Evolutionary conservation across 2,113 vertebrate species (phyloP), one percentile per base, ranked within the genome.

Genomic region (Onychorhynchus coronatus): DNA sequence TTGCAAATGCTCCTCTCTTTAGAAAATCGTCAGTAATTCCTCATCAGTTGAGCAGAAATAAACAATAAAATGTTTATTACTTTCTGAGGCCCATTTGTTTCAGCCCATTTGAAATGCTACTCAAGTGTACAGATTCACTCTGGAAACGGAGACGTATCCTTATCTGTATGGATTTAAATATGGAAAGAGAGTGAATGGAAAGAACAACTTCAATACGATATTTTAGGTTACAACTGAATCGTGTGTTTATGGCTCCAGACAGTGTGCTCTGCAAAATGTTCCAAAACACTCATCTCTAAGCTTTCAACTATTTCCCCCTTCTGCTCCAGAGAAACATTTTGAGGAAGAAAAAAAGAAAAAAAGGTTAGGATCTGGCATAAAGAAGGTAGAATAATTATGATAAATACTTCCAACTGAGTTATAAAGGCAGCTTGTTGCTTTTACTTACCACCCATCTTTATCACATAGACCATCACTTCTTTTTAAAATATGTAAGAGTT

Each of bases 131-230:
- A 87, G 95, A 95, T 93, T 95, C 68, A 0, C 70, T 91, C 58
- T 87, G 79, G 91, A 85, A 91, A 85, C 11, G 4, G 66, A 84
- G 65, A 89, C 49, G 71, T 68, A 70, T 78, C 89, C 84, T 93
- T 83, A 92, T 93, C 87, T 70, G 41, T 80, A 87, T 39, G 71
- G 44, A 77, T 94, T 93, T 91, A 93, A 93, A 95, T 77, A 89
- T 37, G 91, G 90, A 83, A 85, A 78, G 84, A 91, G 58, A 35
- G 61, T 85, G 85, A 95, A 88, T 72, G 92, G 92, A 95, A 97
- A 93, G 92, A 96, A 91, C 75, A 66, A 86, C 76, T 94, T 91
- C 87, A 85, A 27, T 83, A 76, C 63, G 84, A 62, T 71, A 94
- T 95, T 95, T 96, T 91, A 86, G 74, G 66, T 85, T 91, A 93